Evolutionary conservation across 1,140 invertebrate genomes (phyloP).

Genomic region (Orchestia grillus): DNA sequence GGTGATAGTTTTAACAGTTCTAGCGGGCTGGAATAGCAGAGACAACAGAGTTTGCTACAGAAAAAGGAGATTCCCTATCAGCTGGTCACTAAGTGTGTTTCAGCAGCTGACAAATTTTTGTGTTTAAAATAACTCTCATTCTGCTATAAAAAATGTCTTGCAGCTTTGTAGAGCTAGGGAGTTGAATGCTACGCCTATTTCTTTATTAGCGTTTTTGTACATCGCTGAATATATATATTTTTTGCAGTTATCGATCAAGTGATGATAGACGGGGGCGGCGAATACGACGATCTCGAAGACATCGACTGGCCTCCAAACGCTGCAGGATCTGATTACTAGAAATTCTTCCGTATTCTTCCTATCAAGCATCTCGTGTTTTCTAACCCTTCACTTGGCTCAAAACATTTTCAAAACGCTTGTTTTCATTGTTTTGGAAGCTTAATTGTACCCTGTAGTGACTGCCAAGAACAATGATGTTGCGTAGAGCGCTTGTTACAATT

Average conservation of each 20-base stretch:
- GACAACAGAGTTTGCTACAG: no score
- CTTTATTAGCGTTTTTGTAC: not conserved
- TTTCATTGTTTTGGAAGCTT: not conserved
- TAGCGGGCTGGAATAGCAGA: no score
- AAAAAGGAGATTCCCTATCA: no score
- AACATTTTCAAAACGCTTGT: not conserved
- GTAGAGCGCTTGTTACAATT: not conserved
- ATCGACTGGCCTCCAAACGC: slow-evolving; percentile 58
- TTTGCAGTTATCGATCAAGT: slow-evolving; percentile 72
- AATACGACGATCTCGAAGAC: slow-evolving; percentile 61
- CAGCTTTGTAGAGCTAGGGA: not conserved
- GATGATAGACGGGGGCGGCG: slow-evolving; percentile 71
- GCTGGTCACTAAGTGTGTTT: no score
- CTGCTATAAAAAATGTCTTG: not conserved
- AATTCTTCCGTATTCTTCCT: not conserved
- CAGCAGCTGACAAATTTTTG: no score
- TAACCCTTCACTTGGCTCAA: not conserved
- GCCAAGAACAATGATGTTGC: not conserved
- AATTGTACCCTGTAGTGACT: not conserved
- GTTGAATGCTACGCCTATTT: not conserved
- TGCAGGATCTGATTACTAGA: slow-evolving; percentile 21
- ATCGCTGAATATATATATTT: slow-evolving; percentile 58
- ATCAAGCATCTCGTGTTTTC: not conserved
- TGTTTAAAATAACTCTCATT: no score
- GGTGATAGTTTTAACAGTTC: no score